Evolutionary conservation across 2,888 invertebrate species (phyloP), one percentile per base, ranked within the genome.

Genomic region (Sipunculus nudus): DNA sequence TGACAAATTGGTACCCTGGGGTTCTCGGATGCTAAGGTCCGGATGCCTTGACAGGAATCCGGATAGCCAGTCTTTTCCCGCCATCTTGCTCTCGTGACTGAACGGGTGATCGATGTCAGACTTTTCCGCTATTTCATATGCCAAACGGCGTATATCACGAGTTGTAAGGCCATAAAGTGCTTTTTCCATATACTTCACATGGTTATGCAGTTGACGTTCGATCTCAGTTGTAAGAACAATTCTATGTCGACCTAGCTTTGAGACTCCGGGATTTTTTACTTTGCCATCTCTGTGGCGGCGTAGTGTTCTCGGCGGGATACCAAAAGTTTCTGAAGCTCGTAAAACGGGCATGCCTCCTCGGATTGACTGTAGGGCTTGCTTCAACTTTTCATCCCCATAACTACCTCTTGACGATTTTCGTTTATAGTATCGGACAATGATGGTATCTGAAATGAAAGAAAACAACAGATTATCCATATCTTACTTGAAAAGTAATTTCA

Each of bases 31-130:
- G 23, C 47, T 28, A 10, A 68, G 48, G 16, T 59, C 48, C 16
- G 31, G 59, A 40, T 71, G 57, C 10, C 68, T 46, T 32, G 38
- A 10, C 25, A 69, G 32, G 32, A 70, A 70, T 13, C 56, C 55
- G 2, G n/a, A 19, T 10, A 67, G 32, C 67, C 67, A 70, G 50
- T 65, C 67, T 23, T 55, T 53, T 21, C 67, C 67, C 23, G 69
- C 71, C 43, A 63, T 55, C 43, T 55, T 60, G 13, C 19, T 39
- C 10, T 53, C 39, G 32, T 48, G 59, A 38, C 63, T 61, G 56
- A 70, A 63, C n/a, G 21, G 28, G 41, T 70, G 65, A 10, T 23
- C 10, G n/a, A 70, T 4, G 13, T 50, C 56, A 16, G 38, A 13
- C 38, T 39, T 56, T 53, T 63, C 59, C 6, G 70, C 63, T n/a